Conservation (phyloP, 2,113 vertebrate genomes). For the Oreotragus oreotragus region DNA sequence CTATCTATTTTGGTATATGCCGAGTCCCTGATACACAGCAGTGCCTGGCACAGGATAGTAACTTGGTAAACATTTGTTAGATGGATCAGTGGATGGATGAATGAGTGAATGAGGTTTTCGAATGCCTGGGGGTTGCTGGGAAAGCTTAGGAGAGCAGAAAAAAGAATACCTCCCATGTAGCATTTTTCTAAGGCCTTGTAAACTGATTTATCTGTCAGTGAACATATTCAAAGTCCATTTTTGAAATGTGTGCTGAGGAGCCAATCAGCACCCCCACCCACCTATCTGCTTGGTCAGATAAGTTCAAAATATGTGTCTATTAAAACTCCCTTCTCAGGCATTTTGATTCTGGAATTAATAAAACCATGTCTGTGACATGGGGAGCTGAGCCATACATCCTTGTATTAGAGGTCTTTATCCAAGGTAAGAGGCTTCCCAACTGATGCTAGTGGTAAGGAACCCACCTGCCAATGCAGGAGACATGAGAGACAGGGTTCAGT, state of each 20-base stretch:
- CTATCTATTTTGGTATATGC: not conserved
- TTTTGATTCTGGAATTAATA: slow-evolving; percentile 26
- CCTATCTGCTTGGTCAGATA: not conserved
- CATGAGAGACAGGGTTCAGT: not conserved
- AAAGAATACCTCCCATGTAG: not conserved
- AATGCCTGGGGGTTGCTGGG: not conserved
- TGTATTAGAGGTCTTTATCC: not conserved
- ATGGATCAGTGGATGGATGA: not conserved
- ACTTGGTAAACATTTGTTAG: not conserved
- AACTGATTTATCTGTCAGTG: not conserved
- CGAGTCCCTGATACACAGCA: not conserved
- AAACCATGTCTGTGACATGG: not conserved
- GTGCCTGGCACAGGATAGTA: not conserved
- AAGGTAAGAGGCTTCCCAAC: not conserved
- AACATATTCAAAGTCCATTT: not conserved
- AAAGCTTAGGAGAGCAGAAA: not conserved
- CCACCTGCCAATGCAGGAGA: not conserved
- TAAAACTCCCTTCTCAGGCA: not conserved
- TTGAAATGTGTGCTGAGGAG: not conserved
- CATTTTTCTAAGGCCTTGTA: not conserved
- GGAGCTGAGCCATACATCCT: not conserved
- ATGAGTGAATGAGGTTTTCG: not conserved
- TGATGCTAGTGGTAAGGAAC: not conserved
- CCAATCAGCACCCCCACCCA: not conserved
- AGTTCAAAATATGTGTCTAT: not conserved